Evolutionary conservation across 1,140 invertebrate genomes (phyloP), one percentile per base, ranked within the genome.

Genomic region (Drosophila eugracilis): DNA sequence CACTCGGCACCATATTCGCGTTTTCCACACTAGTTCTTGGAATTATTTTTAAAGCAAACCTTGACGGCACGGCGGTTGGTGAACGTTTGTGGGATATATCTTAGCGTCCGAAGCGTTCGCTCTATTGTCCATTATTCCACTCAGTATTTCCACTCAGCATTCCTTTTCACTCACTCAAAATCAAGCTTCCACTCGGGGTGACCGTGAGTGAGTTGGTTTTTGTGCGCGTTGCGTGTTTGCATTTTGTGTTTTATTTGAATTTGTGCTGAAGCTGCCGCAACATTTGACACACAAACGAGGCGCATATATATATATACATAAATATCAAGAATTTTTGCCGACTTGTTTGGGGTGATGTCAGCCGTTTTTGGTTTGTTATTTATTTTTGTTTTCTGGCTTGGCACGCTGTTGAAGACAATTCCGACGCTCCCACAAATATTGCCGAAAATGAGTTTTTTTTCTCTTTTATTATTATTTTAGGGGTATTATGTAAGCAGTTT

Each of bases 281-380:
- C 24, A 28, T 44, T 62, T 72, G 70, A 73, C 69, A 73, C 21
- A 73, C 44, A 73, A 72, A 72, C 17, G 44, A 53, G 22, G 6
- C 41, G 34, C 63, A 65, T 71, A 28, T 39, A 42, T 75, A 65
- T 71, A 28, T 39, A 42, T 75, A 57, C 54, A 52, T 48, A 69
- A 59, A 44, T 45, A 62, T 30, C 17, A 28, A 50, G 41, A 72
- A 50, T 62, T 73, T 73, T 74, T 42, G 70, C 57, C 19, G 24
- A 81, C 73, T 81, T 86, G 73, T 86, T 81, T 53, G 32, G 60
- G 59, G 60, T 85, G 81, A 85, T 86, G 81, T 85, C 81, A 85
- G 77, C 53, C 49, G 26, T 37, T 57, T 52, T 55, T 47, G 45
- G 45, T 47, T 57, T 7, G n/a, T 70, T 50, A 34, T 49, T 74